Evolutionary conservation across 2,888 invertebrate genomes (phyloP).

Genomic region (Cataglyphis cursor): DNA sequence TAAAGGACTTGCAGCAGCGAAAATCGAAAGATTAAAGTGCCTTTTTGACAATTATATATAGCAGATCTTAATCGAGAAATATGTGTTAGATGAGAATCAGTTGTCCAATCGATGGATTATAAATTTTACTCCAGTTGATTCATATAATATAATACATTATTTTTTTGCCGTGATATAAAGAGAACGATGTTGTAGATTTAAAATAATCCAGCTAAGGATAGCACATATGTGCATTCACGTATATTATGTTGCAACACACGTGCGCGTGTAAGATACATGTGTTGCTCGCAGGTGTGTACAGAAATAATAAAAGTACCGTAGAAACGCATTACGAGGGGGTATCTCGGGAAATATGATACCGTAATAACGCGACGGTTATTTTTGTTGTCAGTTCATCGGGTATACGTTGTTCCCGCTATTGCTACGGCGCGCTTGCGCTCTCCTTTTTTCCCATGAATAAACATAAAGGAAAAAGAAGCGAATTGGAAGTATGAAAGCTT

Average conservation of each 20-base stretch:
- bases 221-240: constrained; percentile 9
- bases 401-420: constrained; percentile 26
- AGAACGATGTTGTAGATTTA: constrained; percentile 29
- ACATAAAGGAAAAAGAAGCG: constrained; percentile 41
- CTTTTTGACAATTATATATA: neutral
- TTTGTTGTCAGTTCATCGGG: constrained; percentile 45
- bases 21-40: neutral
- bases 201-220: constrained; percentile 28
- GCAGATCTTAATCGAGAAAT: neutral
- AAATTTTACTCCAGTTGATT: neutral
- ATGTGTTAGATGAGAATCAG: neutral
- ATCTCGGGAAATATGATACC: constrained; percentile 46
- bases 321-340: constrained; percentile 38
- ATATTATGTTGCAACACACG: neutral
- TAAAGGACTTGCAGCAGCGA: neutral
- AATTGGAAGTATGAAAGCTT: constrained; percentile 59
- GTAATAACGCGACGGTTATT: constrained; percentile 42
- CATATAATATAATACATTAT: neutral
- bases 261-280: neutral
- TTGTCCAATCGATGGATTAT: neutral
- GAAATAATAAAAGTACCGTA: constrained; percentile 44
- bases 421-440: neutral
- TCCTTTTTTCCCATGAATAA: constrained; percentile 42
- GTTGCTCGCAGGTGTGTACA: neutral
- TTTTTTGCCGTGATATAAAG: constrained; percentile 6